A percentile compares a stretch with the other conserved stretches of the same genome.
These are phyloP conservation scores for Clangula hyemalis DNA, from an alignment of 2,797 vertebrate species.

Conservation along the genomic window DNA sequence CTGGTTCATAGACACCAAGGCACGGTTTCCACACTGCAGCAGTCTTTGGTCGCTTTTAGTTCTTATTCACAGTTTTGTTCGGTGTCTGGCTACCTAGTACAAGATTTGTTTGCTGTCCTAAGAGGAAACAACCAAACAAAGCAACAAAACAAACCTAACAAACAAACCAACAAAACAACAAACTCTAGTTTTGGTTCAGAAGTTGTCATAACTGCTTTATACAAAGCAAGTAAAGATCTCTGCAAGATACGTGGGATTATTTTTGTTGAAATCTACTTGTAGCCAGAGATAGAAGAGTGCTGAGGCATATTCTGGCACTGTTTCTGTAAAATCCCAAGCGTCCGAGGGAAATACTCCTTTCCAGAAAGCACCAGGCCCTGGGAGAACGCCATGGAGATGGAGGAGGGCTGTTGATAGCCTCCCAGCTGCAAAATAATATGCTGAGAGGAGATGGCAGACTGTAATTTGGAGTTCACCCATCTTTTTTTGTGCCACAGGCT, in stretches of 20 bases:
- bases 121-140: neutral
- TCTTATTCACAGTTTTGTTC: neutral
- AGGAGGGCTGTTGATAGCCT: neutral
- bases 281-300: neutral
- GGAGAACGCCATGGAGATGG: rapidly evolving
- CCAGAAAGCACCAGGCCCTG: neutral
- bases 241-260: neutral
- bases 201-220: neutral
- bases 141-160: neutral
- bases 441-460: neutral
- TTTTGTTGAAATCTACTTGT: neutral
- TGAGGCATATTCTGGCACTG: neutral
- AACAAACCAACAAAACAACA: rapidly evolving
- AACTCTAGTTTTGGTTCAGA: neutral
- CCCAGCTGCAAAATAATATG: neutral
- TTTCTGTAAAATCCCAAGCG: neutral
- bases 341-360: neutral
- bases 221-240: rapidly evolving
- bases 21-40: rapidly evolving
- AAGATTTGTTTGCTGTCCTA: neutral
- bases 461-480: neutral
- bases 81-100: neutral
- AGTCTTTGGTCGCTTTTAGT: rapidly evolving
- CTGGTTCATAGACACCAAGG: neutral
- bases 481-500: neutral